Evolutionary conservation across 2,888 invertebrate genomes (phyloP).

Genomic region (Drosophila lacicola): DNA sequence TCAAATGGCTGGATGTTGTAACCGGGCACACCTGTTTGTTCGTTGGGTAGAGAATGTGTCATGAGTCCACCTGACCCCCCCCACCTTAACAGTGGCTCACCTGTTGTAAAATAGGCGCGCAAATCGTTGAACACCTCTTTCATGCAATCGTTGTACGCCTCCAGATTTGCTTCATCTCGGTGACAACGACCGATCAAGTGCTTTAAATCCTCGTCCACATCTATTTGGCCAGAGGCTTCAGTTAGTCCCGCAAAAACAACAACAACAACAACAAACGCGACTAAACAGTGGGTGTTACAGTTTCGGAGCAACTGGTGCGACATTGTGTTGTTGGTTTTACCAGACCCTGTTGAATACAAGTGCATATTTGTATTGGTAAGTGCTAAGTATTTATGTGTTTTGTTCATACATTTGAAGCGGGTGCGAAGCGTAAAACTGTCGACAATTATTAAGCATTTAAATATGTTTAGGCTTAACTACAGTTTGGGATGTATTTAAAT

Average conservation of each 20-base stretch:
- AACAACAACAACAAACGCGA: background rate
- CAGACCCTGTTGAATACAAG: constrained; percentile 42
- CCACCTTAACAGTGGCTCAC: constrained; percentile 83
- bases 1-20: constrained; percentile 91
- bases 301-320: constrained; percentile 49
- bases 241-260: constrained; percentile 9
- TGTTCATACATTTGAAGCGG: constrained; percentile 6
- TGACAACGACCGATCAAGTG: constrained; percentile 87
- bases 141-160: constrained; percentile 89
- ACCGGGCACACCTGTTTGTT: constrained; percentile 88
- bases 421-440: constrained; percentile 8
- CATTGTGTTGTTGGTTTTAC: constrained; percentile 34
- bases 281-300: constrained; percentile 37
- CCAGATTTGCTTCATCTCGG: constrained; percentile 84
- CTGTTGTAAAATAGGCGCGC: constrained; percentile 89
- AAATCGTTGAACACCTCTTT: constrained; percentile 90
- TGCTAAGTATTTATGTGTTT: constrained; percentile 25
- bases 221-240: constrained; percentile 64
- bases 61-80: background rate
- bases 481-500: constrained; percentile 4
- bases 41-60: background rate
- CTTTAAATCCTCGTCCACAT: constrained; percentile 79
- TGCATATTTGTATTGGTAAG: constrained; percentile 24
- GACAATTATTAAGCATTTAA: constrained; percentile 13
- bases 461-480: background rate